Conservation (phyloP, 2,113 vertebrate genomes). For the Formicarius rufipectus region DNA sequence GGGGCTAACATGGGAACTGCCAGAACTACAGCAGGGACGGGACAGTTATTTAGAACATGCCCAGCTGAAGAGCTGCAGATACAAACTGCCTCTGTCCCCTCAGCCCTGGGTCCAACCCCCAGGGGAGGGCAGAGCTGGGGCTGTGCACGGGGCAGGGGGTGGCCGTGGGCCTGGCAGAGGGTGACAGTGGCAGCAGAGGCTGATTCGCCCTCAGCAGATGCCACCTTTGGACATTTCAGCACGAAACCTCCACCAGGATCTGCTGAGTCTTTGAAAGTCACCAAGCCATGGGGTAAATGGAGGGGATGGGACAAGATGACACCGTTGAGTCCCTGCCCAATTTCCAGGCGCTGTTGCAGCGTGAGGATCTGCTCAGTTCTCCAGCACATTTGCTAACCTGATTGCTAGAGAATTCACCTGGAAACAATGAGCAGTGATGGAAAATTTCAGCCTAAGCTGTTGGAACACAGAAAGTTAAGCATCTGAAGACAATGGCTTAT, state of each 20-base stretch:
- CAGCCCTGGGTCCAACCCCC: no score
- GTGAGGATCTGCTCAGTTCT: conserved; percentile 15
- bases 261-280: background rate
- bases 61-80: background rate
- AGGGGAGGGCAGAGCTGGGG: background rate
- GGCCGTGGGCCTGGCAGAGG: background rate
- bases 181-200: background rate
- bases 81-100: background rate
- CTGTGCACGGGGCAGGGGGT: background rate
- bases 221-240: background rate
- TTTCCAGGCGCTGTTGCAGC: background rate
- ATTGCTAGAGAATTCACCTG: conserved; percentile 54
- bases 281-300: background rate
- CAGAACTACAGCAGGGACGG: background rate
- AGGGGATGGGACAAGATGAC: background rate
- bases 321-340: background rate
- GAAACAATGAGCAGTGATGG: conserved; percentile 51
- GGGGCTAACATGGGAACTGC: accelerated
- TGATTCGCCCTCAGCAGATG: background rate
- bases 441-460: conserved; percentile 59
- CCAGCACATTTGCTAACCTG: conserved; percentile 50
- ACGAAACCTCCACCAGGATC: background rate
- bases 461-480: conserved; percentile 50
- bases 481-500: conserved; percentile 61
- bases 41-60: background rate